Conservation (phyloP, 2,888 invertebrate species). For the Thelaira solivaga region DNA sequence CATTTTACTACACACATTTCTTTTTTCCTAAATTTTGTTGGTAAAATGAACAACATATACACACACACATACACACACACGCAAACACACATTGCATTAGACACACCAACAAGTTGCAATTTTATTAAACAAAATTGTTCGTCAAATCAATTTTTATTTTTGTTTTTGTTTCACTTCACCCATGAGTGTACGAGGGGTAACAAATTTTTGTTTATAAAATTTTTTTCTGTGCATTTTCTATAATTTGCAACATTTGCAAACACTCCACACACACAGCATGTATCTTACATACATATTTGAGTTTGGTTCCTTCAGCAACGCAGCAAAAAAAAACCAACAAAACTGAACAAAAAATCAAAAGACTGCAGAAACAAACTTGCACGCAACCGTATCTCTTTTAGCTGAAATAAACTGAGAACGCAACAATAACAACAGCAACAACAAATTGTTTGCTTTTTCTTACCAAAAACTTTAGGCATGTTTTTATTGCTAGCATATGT, state of each 20-base stretch:
- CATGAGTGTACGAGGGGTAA: not conserved
- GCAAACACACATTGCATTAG: conserved; percentile 5
- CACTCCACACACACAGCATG: conserved; percentile 9
- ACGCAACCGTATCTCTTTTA: conserved; percentile 23
- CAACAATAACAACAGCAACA: no score
- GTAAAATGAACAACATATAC: not conserved
- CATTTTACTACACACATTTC: conserved; percentile 50
- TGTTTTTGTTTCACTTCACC: not conserved
- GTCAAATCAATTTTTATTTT: conserved; percentile 19
- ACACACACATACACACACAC: not conserved
- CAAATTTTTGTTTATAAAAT: conserved; percentile 15
- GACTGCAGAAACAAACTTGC: conserved; percentile 56
- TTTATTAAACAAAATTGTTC: conserved; percentile 10
- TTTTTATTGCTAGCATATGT: no score
- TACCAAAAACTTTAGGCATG: not conserved
- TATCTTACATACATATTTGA: not conserved
- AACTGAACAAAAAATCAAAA: conserved; percentile 39
- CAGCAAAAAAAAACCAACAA: not conserved
- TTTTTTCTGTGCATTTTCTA: not conserved
- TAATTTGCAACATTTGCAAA: not conserved
- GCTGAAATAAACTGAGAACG: not conserved
- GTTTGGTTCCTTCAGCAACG: not conserved
- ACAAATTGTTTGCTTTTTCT: not conserved
- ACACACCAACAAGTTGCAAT: conserved; percentile 32
- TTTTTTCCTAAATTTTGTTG: conserved; percentile 45